Evolutionary conservation across 64 coral and sea anemone species (phyloP).

Genomic region (Pocillopora damicornis): DNA sequence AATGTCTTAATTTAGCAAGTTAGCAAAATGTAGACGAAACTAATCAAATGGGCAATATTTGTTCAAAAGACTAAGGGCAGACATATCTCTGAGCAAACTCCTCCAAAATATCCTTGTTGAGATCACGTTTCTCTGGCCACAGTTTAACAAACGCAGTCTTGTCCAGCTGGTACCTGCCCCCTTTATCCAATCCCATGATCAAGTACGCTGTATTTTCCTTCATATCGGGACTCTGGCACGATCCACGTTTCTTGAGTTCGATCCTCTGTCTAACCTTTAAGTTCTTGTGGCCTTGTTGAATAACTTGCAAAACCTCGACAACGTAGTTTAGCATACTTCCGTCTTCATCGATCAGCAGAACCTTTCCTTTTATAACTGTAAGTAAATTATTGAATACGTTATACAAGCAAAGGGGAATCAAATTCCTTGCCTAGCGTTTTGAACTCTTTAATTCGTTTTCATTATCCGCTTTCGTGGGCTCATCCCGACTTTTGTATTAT

Average conservation of each 20-base stretch:
- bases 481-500: too few relatives aligned
- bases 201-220: constrained; percentile 62
- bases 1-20: too few relatives aligned
- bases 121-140: background rate
- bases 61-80: background rate
- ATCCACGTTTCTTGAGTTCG: constrained; percentile 42
- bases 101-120: constrained; percentile 17
- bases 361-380: constrained; percentile 69
- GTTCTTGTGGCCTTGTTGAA: constrained; percentile 47
- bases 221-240: constrained; percentile 61
- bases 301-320: constrained; percentile 34
- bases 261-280: constrained; percentile 23
- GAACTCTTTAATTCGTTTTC: background rate
- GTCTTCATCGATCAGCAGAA: constrained; percentile 57
- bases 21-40: too few relatives aligned
- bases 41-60: too few relatives aligned
- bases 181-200: constrained; percentile 60
- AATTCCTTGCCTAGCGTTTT: background rate
- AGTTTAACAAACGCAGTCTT: constrained; percentile 35
- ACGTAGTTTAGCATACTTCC: constrained; percentile 28
- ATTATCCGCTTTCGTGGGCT: too few relatives aligned
- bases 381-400: background rate
- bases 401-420: background rate
- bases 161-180: constrained; percentile 19
- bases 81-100: background rate